Evolutionary conservation across 2,113 vertebrate genomes (phyloP), one percentile per base, ranked within the genome.

Genomic region (Octodon degus): DNA sequence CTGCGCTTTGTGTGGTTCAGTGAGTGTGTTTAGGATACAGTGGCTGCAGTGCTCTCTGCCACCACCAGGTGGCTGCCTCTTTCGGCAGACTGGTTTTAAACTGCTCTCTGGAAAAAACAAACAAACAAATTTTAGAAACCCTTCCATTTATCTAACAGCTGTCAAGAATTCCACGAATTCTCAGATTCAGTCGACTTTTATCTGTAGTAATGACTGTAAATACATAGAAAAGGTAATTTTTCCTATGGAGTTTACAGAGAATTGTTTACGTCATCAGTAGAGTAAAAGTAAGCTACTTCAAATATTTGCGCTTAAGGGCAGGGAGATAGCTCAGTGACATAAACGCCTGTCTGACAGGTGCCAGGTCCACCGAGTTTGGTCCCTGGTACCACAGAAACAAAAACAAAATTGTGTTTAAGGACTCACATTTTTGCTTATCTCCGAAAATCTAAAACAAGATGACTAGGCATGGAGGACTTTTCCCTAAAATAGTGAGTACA

Each of bases 51-150:
- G 67, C 27, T 82, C 34, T 25, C 58, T 94, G 0, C 0, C 0
- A 22, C 81, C 98, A 93, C 97, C 50, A 98, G 98, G 77, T 97
- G 98, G 95, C 97, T 7, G 55, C 85, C 92, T 86, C 76, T 83
- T 62, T 10, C 96, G 88, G 81, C 58, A 32, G 3, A 92, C 50
- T 84, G 32, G 34, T 89, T 79, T 88, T 70, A 67, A 79, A 94
- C 17, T 77, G n/a, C 25, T 62, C 90, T 74, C 79, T 92, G 5
- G 14, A 77, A 92, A 92, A 79, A 55, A 43, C 3, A 91, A 92
- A 90, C 79, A 24, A 62, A 6, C 16, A 89, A 43, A 68, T 87
- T 91, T 86, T 24, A 34, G 85, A 92, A 90, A n/a, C 55, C 85
- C 85, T 90, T 92, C 47, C 67, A n/a, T 77, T 91, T 83, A n/a